A percentile compares a stretch with the other conserved stretches of the same genome.
These are phyloP conservation scores for Nemotelus pantherinus DNA, from an alignment of 2,888 invertebrate genomes.

Conservation along the genomic window DNA sequence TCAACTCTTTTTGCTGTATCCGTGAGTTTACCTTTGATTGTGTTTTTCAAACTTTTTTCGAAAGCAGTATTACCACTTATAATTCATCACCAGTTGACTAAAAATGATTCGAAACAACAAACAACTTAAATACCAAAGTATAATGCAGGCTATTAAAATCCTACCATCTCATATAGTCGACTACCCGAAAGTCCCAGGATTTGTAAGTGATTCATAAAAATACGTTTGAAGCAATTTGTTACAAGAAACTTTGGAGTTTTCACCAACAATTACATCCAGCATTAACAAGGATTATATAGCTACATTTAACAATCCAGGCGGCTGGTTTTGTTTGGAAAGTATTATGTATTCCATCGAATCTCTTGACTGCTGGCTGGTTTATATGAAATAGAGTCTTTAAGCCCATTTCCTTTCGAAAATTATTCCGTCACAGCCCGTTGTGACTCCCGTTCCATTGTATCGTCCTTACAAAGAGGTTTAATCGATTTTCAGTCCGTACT, in stretches of 20 bases:
- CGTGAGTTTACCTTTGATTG: too few species aligned
- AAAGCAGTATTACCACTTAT: too few species aligned
- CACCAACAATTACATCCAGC: neutral
- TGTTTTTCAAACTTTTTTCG: too few species aligned
- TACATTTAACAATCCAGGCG: neutral
- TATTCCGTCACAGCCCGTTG: too few species aligned
- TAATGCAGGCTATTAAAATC: neutral
- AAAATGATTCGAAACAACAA: too few species aligned
- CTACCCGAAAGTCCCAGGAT: neutral
- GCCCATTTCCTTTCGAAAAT: too few species aligned
- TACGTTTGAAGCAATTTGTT: neutral
- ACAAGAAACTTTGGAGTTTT: neutral
- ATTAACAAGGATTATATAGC: conserved; percentile 5
- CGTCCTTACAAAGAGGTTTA: neutral
- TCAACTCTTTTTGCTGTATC: too few species aligned
- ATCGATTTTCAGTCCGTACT: neutral
- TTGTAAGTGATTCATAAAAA: conserved; percentile 5
- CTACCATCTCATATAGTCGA: neutral
- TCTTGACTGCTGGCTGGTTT: neutral
- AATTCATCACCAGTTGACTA: too few species aligned
- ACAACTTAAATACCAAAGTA: neutral
- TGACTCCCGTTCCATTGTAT: too few species aligned
- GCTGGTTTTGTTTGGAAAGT: too few species aligned
- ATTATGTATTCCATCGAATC: neutral
- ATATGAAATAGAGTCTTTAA: neutral